These are phyloP conservation scores for Cosmia pyralina DNA, from an alignment of 2,888 invertebrate genomes.

Conservation along the genomic window DNA sequence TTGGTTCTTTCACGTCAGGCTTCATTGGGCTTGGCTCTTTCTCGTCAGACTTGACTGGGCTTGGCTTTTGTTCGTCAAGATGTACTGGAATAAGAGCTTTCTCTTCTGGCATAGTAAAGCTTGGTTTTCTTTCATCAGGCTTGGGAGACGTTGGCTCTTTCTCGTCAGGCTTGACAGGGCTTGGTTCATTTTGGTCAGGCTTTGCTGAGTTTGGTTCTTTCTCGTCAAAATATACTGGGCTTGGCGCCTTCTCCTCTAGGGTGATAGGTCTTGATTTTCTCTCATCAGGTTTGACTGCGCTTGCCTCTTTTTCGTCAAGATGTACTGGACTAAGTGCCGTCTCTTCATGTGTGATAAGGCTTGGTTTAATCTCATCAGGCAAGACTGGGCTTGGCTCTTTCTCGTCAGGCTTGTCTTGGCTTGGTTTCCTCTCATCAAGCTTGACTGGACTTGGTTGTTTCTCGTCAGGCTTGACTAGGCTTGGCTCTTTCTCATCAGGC, in stretches of 20 bases:
- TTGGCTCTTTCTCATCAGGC: background rate
- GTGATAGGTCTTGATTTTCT: slow-evolving; percentile 24
- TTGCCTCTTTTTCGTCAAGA: slow-evolving; percentile 25
- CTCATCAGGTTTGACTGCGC: background rate
- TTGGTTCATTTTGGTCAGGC: background rate
- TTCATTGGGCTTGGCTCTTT: background rate
- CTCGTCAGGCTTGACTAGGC: too few relatives aligned
- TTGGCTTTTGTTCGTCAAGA: background rate
- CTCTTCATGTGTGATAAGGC: background rate
- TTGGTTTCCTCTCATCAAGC: background rate
- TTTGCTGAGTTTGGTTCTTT: background rate
- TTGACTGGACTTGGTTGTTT: too few relatives aligned
- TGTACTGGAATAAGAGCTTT: background rate
- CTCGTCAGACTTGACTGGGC: background rate
- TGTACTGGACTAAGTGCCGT: slow-evolving; percentile 32
- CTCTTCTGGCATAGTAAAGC: background rate
- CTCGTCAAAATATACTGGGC: slow-evolving; percentile 9
- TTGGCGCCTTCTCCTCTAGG: slow-evolving; percentile 29
- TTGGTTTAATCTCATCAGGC: background rate
- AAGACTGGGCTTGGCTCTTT: background rate
- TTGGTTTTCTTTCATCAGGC: background rate
- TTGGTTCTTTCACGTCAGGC: background rate
- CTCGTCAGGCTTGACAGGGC: background rate
- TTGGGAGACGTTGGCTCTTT: too few relatives aligned
- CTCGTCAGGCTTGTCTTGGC: background rate